Evolutionary conservation across 2,113 vertebrate genomes (phyloP).

Genomic region (Oryzias woworae): DNA sequence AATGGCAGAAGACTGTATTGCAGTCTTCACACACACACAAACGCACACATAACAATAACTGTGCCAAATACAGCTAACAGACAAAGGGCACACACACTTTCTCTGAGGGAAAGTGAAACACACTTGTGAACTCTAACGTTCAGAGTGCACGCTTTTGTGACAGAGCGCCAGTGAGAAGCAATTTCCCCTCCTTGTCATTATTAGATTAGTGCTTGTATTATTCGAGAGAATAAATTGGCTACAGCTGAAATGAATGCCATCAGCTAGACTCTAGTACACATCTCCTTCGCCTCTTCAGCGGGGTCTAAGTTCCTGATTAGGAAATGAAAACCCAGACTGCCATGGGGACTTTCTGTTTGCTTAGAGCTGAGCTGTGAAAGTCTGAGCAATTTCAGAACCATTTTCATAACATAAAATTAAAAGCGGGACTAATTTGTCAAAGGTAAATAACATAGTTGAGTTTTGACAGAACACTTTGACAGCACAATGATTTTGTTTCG

Average conservation of each 20-base stretch:
- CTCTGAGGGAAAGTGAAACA: slow-evolving; percentile 16
- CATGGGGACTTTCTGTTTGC: slow-evolving; percentile 14
- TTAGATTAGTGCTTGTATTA: slow-evolving; percentile 74
- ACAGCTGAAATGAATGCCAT: slow-evolving; percentile 60
- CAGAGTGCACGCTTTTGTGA: slow-evolving; percentile 44
- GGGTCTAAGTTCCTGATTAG: slow-evolving; percentile 25
- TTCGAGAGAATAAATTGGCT: slow-evolving; percentile 68
- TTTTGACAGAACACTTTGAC: too few species aligned
- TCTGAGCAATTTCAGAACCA: slow-evolving; percentile 11
- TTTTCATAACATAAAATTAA: slow-evolving; percentile 13
- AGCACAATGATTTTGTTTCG: too few species aligned
- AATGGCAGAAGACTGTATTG: slow-evolving; percentile 56
- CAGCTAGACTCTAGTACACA: slow-evolving; percentile 44
- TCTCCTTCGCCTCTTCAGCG: slow-evolving; percentile 43
- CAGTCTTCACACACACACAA: slow-evolving; percentile 10
- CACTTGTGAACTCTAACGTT: slow-evolving; percentile 9
- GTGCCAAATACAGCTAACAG: not conserved
- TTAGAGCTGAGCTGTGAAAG: slow-evolving; percentile 12
- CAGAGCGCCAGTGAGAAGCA: slow-evolving; percentile 49
- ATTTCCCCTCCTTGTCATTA: slow-evolving; percentile 71
- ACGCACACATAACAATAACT: slow-evolving; percentile 2
- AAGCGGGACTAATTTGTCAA: slow-evolving; percentile 8
- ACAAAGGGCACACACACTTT: slow-evolving; percentile 4
- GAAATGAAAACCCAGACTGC: slow-evolving; percentile 15
- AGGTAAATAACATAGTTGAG: too few species aligned